Evolutionary conservation across 2,113 vertebrate genomes (phyloP), one percentile per base, ranked within the genome.

Genomic region (Saccopteryx bilineata): DNA sequence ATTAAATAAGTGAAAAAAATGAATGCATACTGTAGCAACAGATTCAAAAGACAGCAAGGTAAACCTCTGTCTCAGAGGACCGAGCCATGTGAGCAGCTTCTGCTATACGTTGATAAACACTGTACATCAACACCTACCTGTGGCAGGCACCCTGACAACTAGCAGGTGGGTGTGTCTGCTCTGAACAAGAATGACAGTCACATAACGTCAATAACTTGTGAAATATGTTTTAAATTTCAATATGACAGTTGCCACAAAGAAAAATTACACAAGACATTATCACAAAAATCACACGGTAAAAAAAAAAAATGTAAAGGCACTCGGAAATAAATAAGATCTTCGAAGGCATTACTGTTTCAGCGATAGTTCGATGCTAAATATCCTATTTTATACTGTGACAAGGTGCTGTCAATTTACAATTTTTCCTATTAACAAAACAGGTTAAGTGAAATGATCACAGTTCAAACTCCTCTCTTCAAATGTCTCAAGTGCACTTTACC

Each of bases 41-140:
- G 48, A 87, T 54, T 79, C 19, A 21, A 82, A 93, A 90, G 4
- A 78, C 11, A 87, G 69, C 50, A 66, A 54, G 79, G 46, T 23
- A 75, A 63, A 80, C 54, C 52, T 87, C 61, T 71, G 71, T 50
- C 58, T 94, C 93, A 90, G 52, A 75, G 61, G 33, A 88, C 54
- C 5, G 39, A 76, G 24, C 63, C 13, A 26, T 26, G 48, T n/a
- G n/a, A 93, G 68, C 2, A 71, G 48, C 33, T 76, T 82, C 68
- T 69, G 33, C 87, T 61, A 91, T 5, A 86, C 9, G 23, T 2
- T 33, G 28, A 87, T 21, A 82, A 4, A 54, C 15, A 50, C 26
- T 63, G 46, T 17, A 24, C 48, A 65, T 71, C 60, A 56, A 71
- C 5, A 54, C 11, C 76, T 54, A 50, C 11, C 31, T 5, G 46